phyloP scores from a whole-genome alignment of 2,888 invertebrate genomes.

The Eristalinus sepulchralis region DNA sequence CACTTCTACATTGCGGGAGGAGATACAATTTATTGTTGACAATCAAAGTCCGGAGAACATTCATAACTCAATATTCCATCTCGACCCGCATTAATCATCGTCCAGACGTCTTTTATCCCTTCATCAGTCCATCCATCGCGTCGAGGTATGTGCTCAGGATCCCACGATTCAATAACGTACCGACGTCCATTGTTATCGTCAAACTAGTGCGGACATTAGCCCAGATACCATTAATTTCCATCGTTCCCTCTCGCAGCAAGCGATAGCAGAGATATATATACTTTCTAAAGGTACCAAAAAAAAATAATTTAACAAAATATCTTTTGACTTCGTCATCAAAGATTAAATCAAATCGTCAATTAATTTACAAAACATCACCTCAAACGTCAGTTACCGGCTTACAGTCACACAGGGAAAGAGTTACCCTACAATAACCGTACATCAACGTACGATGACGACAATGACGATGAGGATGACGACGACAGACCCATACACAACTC shows the following conservation, averaged over 20 bases:
- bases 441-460: not conserved
- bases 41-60: slow-evolving; percentile 8
- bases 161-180: not conserved
- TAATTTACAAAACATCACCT: slow-evolving; percentile 27
- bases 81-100: slow-evolving; percentile 34
- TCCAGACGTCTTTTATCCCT: slow-evolving; percentile 24
- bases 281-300: slow-evolving; percentile 3
- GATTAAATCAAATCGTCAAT: slow-evolving; percentile 43
- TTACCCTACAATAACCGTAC: not conserved
- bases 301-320: not conserved
- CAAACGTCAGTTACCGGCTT: not conserved
- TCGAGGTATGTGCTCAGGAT: not conserved
- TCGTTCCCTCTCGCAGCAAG: not conserved
- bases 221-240: slow-evolving; percentile 5
- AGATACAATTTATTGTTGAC: not conserved
- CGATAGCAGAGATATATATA: slow-evolving; percentile 2
- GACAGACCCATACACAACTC: slow-evolving; percentile 8
- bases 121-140: slow-evolving; percentile 12
- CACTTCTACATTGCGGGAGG: not conserved
- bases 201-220: not conserved
- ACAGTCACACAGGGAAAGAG: not conserved
- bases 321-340: slow-evolving; percentile 3
- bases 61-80: slow-evolving; percentile 21
- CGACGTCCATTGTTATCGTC: slow-evolving; percentile 1
- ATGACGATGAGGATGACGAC: too few species aligned